phyloP scores from a whole-genome alignment of 2,888 invertebrate species.

The Hyles lineata region DNA sequence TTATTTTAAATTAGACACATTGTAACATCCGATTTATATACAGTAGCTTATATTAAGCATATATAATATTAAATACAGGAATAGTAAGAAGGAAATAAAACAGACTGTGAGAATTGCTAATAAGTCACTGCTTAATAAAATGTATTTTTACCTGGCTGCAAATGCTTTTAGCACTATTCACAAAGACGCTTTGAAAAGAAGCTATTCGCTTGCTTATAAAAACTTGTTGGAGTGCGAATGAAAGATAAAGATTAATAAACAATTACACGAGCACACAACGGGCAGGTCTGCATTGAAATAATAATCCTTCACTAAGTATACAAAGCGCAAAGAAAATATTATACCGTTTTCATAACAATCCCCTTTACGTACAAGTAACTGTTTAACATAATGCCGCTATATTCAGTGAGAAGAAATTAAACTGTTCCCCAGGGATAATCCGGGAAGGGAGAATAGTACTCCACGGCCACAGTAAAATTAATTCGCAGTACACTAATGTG shows the following conservation, averaged over 20 bases:
- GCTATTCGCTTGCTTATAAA: neutral
- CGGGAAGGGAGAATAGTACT: conserved; percentile 31
- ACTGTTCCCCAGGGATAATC: conserved; percentile 54
- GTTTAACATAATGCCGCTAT: conserved; percentile 55
- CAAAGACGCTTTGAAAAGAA: neutral
- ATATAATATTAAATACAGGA: too few relatives aligned
- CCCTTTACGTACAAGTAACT: conserved; percentile 42
- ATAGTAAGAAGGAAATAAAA: too few relatives aligned
- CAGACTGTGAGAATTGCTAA: too few relatives aligned
- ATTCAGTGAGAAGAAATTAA: conserved; percentile 61
- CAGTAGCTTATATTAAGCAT: too few relatives aligned
- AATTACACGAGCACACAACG: conserved; percentile 36
- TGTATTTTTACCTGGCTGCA: neutral
- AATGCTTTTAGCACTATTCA: neutral
- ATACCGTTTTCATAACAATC: conserved; percentile 44
- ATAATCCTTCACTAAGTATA: conserved; percentile 42
- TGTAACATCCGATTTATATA: too few relatives aligned
- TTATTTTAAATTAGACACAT: too few relatives aligned
- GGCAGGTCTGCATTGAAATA: conserved; percentile 43
- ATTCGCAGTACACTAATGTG: conserved; percentile 28
- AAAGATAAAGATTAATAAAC: neutral
- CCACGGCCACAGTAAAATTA: conserved; percentile 23
- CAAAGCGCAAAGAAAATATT: conserved; percentile 32
- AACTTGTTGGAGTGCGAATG: neutral
- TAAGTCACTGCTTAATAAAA: neutral